A percentile compares a stretch with the other conserved stretches of the same genome.
Evolutionary conservation across 2,888 invertebrate species (phyloP).

Genomic region (Phaedon cochleariae): DNA sequence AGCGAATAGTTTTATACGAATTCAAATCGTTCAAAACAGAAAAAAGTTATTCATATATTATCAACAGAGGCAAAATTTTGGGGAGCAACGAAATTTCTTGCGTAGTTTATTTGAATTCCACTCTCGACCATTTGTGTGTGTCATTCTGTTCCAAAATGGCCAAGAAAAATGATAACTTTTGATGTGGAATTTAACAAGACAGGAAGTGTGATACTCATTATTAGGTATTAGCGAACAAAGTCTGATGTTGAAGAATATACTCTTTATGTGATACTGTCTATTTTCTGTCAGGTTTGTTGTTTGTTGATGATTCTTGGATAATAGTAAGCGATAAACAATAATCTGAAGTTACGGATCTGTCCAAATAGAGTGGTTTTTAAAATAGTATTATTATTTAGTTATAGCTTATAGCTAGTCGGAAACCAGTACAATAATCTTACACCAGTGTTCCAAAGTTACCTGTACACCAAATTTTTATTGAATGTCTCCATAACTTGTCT

Average conservation of each 20-base stretch:
- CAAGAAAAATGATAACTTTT: slow-evolving; percentile 8
- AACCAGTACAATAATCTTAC: slow-evolving; percentile 35
- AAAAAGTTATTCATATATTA: too few relatives aligned
- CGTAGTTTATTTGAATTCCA: too few relatives aligned
- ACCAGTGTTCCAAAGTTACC: slow-evolving; percentile 32
- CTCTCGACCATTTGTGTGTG: too few relatives aligned
- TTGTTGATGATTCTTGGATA: slow-evolving; percentile 1
- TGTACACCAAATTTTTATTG: slow-evolving; percentile 22
- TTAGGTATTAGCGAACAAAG: slow-evolving; percentile 44
- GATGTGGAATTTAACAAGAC: background rate
- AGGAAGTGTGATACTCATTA: background rate
- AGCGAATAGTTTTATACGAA: too few relatives aligned
- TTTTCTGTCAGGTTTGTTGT: slow-evolving; percentile 14
- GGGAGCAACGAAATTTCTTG: too few relatives aligned
- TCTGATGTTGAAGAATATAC: slow-evolving; percentile 51
- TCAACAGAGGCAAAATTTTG: too few relatives aligned
- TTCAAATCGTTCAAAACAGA: too few relatives aligned
- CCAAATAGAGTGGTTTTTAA: slow-evolving; percentile 26
- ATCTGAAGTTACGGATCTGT: slow-evolving; percentile 24
- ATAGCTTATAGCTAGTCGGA: slow-evolving; percentile 37
- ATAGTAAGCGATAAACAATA: slow-evolving; percentile 15
- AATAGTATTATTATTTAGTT: slow-evolving; percentile 30
- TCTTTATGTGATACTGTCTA: slow-evolving; percentile 56
- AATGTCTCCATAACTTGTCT: background rate
- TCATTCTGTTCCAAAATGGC: too few relatives aligned